Evolutionary conservation across 2,888 invertebrate genomes (phyloP), one percentile per base, ranked within the genome.

Genomic region (Drosophila neotestacea): DNA sequence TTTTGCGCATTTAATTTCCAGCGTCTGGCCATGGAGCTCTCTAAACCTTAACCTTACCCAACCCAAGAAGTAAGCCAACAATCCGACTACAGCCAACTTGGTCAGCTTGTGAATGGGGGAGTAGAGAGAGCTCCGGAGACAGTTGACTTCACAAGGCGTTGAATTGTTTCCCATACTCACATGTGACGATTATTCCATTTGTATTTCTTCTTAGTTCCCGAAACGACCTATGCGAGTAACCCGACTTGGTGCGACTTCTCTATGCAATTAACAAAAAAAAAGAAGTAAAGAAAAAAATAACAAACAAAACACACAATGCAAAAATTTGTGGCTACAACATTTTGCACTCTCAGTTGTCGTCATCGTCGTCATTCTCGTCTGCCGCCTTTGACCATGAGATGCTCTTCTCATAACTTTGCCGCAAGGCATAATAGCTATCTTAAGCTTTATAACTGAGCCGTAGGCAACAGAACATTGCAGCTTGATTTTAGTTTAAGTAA

Each of bases 1-100:
- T 84, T 81, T 75, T 55, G 82, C 81, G 85, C 79, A 84, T 83
- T 84, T 84, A 85, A 83, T 85, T 79, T 79, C 13, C 69, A 73
- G 60, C 66, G 85, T 86, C 84, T 85, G 72, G 77, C 70, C 73
- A 62, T 11, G 70, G 5, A 34, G 38, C 60, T 36, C 52, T 60
- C 60, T 39, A 65, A 74, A 74, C 79, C 85, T 75, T 85, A 85
- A 81, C 83, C 85, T 83, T 85, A 74, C 68, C 65, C 68, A 62
- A 60, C 68, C 65, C 71, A 59, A 62, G 42, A 48, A 58, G 63
- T 51, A 7, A n/a, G 6, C 27, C 48, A 16, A 13, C 4, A 4
- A 13, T 3, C 32, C 32, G 9, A 9, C 7, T 16, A 13, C 30
- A 50, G 32, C 30, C 47, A 52, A 34, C 39, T 48, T 36, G 67